A percentile compares a stretch with the other conserved stretches of the same genome.
Conservation (phyloP, 1,140 invertebrate species). For the Temnothorax nylanderi region DNA sequence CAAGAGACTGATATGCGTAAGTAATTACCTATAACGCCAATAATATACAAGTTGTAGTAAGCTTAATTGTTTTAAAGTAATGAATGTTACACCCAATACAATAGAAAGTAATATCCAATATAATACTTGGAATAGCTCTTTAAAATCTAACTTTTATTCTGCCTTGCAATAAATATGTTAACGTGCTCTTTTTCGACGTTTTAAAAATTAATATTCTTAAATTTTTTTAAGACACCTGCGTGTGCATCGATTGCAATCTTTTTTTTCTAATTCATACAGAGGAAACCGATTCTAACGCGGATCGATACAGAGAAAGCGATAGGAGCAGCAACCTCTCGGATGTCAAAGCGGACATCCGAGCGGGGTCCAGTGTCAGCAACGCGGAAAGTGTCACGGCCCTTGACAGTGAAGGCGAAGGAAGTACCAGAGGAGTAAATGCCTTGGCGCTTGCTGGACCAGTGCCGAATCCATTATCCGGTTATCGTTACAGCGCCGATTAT, state of each 20-base stretch:
- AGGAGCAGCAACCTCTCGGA: slow-evolving; percentile 96
- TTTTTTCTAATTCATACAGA: slow-evolving; percentile 76
- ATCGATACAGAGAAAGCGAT: slow-evolving; percentile 94
- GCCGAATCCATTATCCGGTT: slow-evolving; percentile 88
- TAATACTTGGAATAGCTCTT: no score
- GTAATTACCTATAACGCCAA: slow-evolving; percentile 64
- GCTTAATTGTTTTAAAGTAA: not conserved
- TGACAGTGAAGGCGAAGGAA: slow-evolving; percentile 85
- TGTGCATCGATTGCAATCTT: not conserved
- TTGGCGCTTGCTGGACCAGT: slow-evolving; percentile 92
- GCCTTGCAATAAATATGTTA: not conserved
- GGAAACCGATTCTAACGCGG: slow-evolving; percentile 89
- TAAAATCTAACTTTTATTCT: no score
- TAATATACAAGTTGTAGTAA: not conserved
- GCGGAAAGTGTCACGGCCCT: slow-evolving; percentile 88
- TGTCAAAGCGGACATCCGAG: slow-evolving; percentile 94
- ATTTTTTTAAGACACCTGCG: not conserved
- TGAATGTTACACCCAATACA: not conserved
- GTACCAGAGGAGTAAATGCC: slow-evolving; percentile 87
- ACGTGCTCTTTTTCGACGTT: not conserved
- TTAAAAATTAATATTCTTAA: not conserved
- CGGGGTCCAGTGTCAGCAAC: slow-evolving; percentile 92
- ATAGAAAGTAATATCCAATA: not conserved
- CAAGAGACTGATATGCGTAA: slow-evolving; percentile 85
- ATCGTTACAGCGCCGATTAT: slow-evolving; percentile 95